Evolutionary conservation across 1,140 invertebrate species (phyloP).

Genomic region (Drosophila mojavensis): DNA sequence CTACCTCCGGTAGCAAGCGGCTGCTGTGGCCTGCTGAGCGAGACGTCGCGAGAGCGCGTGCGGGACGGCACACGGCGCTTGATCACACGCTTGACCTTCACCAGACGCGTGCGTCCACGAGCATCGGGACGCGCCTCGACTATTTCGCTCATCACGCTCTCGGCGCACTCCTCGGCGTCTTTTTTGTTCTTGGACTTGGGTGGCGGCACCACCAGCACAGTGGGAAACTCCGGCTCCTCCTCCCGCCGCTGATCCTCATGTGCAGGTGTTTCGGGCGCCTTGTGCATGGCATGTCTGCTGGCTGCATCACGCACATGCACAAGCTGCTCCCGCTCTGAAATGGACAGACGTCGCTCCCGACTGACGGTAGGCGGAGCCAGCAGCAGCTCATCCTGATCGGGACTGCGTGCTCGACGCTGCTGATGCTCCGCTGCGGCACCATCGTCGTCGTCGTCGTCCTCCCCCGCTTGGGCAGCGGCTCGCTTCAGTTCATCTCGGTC

Average conservation of each 20-base stretch:
- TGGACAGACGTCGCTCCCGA: conserved; percentile 73
- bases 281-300: conserved; percentile 65
- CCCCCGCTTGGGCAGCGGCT: conserved; percentile 84
- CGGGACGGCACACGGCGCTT: conserved; percentile 71
- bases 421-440: conserved; percentile 46
- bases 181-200: conserved; percentile 56
- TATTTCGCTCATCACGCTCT: conserved; percentile 70
- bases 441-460: conserved; percentile 29
- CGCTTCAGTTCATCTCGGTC: conserved; percentile 87
- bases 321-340: conserved; percentile 72
- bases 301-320: conserved; percentile 73
- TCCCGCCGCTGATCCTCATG: conserved; percentile 18
- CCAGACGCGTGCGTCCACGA: conserved; percentile 65
- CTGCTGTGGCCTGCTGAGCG: conserved; percentile 49
- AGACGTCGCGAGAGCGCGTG: conserved; percentile 73
- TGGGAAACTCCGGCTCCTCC: conserved; percentile 52
- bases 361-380: conserved; percentile 52
- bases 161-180: conserved; percentile 44
- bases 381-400: conserved; percentile 49
- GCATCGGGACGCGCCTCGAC: conserved; percentile 73
- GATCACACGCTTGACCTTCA: conserved; percentile 77
- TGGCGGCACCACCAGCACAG: conserved; percentile 60
- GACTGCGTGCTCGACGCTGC: conserved; percentile 55
- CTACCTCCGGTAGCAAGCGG: neutral
- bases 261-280: conserved; percentile 38